These are phyloP conservation scores for Cetoscarus ocellatus DNA, from an alignment of 2,797 vertebrate genomes.

Conservation along the genomic window DNA sequence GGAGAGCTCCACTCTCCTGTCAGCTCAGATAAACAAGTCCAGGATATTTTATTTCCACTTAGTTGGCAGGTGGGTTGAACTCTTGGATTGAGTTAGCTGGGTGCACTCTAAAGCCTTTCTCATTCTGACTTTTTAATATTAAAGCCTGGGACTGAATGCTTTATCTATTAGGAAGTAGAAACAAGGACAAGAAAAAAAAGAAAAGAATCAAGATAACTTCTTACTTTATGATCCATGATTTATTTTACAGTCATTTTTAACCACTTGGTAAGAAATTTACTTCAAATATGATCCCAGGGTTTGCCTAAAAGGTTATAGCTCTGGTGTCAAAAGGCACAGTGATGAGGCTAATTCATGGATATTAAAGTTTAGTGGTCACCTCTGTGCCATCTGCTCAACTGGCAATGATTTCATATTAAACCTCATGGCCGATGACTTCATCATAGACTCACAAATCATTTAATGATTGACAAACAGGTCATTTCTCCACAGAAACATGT, in stretches of 20 bases:
- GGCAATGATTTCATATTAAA: slow-evolving; percentile 21
- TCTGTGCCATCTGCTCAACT: slow-evolving; percentile 40
- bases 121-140: slow-evolving; percentile 29
- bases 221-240: background rate
- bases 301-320: background rate
- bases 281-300: background rate
- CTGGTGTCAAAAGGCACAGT: slow-evolving; percentile 12
- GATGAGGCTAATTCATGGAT: slow-evolving; percentile 22
- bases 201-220: background rate
- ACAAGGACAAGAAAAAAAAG: background rate
- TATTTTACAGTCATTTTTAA: background rate
- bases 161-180: slow-evolving; percentile 17
- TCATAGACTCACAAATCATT: slow-evolving; percentile 4
- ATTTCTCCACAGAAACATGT: too few species aligned
- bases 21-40: slow-evolving; percentile 40
- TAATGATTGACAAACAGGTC: too few species aligned
- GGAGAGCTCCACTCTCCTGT: slow-evolving; percentile 16
- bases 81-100: slow-evolving; percentile 17
- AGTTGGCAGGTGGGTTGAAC: slow-evolving; percentile 28
- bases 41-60: slow-evolving; percentile 21
- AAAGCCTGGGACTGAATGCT: slow-evolving; percentile 6
- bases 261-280: background rate
- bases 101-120: slow-evolving; percentile 11
- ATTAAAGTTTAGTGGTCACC: slow-evolving; percentile 22
- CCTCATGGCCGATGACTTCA: slow-evolving; percentile 7